Evolutionary conservation across 1,140 invertebrate species (phyloP), one percentile per base, ranked within the genome.

Genomic region (Portunus trituberculatus): DNA sequence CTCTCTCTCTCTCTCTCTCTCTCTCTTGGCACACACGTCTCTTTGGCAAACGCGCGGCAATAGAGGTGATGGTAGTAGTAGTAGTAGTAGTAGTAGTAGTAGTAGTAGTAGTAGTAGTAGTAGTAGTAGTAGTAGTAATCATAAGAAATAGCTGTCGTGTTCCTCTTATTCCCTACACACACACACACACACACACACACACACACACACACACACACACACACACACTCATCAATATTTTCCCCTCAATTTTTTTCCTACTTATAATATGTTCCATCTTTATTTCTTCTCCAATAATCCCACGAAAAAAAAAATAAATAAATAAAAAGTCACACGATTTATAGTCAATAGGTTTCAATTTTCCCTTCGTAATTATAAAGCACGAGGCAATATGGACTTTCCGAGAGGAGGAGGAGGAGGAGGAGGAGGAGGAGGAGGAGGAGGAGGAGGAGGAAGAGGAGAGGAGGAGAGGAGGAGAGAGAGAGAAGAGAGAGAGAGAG

Each of bases 141-240:
- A 7, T 76, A 25, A 76, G 67, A n/a, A n/a, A 76, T 76, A 25
- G 67, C 6, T 20, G 20, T 8, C n/a, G 10, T n/a, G 12, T 76
- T 25, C n/a, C 67, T 8, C 20, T n/a, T 1, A 2, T 20, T 76
- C 67, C n/a, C 7, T 76, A 8, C 84, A 32, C 84, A 84, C n/a
- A 29, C n/a, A 32, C 31, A 84, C 83, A 29, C 83, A 28, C 31
- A 28, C 83, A 84, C 83, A 84, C 83, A 84, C 83, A 84, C 76
- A 82, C 76, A 84, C 83, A 84, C 83, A 84, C 83, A 84, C 83
- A 84, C 83, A 84, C 83, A 84, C 83, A 84, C 83, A 84, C 83
- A 84, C 83, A 59, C 52, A 59, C 52, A 59, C 52, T 4, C 52
- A 59, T 76, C 67, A n/a, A 2, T n/a, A 25, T 76, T 7, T 16